A percentile compares a stretch with the other conserved stretches of the same genome.
Conservation (phyloP, 2,113 vertebrate genomes). For the Oceanites oceanicus region DNA sequence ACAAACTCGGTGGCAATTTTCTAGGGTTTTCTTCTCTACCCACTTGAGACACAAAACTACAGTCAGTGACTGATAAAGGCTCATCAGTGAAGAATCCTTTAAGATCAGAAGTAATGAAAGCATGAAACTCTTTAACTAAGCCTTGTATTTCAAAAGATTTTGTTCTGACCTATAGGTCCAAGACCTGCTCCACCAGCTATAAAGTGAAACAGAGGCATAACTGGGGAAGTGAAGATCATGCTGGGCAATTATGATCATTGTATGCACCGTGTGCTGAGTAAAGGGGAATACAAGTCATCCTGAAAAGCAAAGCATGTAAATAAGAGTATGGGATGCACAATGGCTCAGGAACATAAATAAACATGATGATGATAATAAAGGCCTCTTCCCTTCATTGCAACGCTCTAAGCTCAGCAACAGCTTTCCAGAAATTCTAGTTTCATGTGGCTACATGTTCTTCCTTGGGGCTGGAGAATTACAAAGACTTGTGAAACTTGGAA, state of each 20-base stretch:
- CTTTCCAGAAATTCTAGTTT: not conserved
- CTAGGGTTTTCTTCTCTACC: not conserved
- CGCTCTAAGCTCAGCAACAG: not conserved
- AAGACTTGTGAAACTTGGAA: not conserved
- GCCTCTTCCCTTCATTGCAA: not conserved
- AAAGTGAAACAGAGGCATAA: not conserved
- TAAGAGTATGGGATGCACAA: not conserved
- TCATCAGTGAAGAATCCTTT: not conserved
- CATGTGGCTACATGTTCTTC: not conserved
- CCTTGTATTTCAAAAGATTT: not conserved
- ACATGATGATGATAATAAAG: not conserved
- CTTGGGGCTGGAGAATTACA: not conserved
- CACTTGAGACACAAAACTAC: not conserved
- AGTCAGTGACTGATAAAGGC: not conserved
- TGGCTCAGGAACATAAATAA: not conserved
- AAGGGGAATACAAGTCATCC: not conserved
- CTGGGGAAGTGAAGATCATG: not conserved
- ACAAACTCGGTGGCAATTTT: not conserved
- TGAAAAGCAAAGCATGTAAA: not conserved
- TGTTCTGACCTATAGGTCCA: not conserved
- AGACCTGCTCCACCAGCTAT: not conserved
- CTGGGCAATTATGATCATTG: not conserved
- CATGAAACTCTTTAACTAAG: not conserved
- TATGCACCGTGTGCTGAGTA: fast-evolving
- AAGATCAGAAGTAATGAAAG: not conserved